These are phyloP conservation scores for Saxidomus purpurata DNA, from an alignment of 1,140 invertebrate species.

Conservation along the genomic window DNA sequence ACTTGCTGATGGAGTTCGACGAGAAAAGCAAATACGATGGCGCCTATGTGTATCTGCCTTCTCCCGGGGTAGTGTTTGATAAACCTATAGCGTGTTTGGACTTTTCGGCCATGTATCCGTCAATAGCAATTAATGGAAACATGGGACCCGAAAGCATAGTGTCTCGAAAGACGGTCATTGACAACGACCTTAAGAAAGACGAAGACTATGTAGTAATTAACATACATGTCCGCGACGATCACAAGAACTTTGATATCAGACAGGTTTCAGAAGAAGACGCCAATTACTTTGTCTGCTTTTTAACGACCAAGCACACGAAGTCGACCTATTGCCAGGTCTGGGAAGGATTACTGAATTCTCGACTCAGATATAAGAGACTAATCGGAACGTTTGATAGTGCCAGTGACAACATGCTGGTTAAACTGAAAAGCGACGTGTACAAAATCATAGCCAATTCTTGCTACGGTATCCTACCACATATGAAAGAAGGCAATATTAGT, in stretches of 20 bases:
- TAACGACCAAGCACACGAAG: background rate
- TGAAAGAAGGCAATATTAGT: background rate
- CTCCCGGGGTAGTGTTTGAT: background rate
- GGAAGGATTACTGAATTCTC: background rate
- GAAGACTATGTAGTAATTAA: background rate
- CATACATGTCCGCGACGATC: background rate
- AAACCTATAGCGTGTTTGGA: background rate
- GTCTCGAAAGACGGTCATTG: background rate
- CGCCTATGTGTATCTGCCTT: background rate
- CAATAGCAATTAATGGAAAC: background rate
- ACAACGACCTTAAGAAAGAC: background rate
- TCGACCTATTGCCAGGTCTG: background rate
- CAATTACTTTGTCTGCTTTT: background rate
- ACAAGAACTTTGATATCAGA: background rate
- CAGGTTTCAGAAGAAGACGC: background rate
- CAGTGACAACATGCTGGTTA: background rate
- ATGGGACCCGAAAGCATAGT: background rate
- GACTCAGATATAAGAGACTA: background rate
- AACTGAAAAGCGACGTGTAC: background rate
- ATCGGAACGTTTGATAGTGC: background rate
- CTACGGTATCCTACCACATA: conserved; percentile 12
- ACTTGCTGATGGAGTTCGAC: background rate
- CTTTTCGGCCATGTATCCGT: background rate
- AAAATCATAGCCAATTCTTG: background rate
- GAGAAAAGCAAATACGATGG: conserved; percentile 22